Evolutionary conservation across 2,888 invertebrate genomes (phyloP), one percentile per base, ranked within the genome.

Genomic region (Drosophila niveifrons): DNA sequence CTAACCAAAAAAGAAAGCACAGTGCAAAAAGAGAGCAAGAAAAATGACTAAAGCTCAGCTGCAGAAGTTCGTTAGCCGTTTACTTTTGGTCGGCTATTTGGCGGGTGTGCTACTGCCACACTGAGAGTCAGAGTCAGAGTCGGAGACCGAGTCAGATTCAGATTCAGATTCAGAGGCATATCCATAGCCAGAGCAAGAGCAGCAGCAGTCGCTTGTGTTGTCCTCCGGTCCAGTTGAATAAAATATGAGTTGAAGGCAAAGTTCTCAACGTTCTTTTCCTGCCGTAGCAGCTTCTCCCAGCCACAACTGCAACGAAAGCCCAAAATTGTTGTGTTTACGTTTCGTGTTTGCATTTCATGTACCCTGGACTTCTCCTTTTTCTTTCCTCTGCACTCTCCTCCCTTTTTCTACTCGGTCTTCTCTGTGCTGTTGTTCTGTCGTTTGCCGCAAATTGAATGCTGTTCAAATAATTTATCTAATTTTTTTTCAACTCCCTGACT

Each of bases 391-490:
- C 61, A 72, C 23, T 55, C 10, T 41, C 41, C 10, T 28, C 23
- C 6, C 23, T 11, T 23, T 13, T 13, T 10, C 13, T 13, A 2
- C 31, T 31, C 8, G 4, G 3, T 6, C 36, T 1, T 17, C 18
- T 8, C 23, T 2, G n/a, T 47, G 4, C 47, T 18, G n/a, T 18
- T 11, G n/a, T 23, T 44, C 48, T 50, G 17, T 61, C 36, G 8
- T 46, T 66, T 57, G 72, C 77, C 82, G 23, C 80, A 80, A 80
- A 82, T 82, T 80, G 79, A 80, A 80, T 80, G 83, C 72, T 79
- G 65, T 50, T 76, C 77, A 80, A 80, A 82, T 82, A 82, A 80
- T 82, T 80, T 80, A 82, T 80, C 66, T 67, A 63, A 70, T 70
- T 82, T 79, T 73, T 75, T 72, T 39, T 17, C 10, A 46, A n/a